Evolutionary conservation across 2,888 invertebrate species (phyloP).

Genomic region (Furcula furcula): DNA sequence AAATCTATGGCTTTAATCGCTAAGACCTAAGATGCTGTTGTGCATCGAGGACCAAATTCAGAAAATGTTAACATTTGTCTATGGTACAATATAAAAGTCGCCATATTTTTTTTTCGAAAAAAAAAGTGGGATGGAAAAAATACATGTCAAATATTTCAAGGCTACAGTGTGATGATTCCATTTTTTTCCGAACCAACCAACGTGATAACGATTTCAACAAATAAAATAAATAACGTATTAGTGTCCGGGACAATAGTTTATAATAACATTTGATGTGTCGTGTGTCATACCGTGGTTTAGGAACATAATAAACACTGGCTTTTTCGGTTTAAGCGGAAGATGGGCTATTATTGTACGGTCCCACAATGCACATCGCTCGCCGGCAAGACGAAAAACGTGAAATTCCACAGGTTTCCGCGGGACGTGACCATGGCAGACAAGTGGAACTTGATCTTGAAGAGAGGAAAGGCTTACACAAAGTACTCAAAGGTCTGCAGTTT

Average conservation of each 20-base stretch:
- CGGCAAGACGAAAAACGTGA: conserved; percentile 79
- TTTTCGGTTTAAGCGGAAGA: conserved; percentile 38
- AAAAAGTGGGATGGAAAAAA: conserved; percentile 71
- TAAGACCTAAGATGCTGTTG: too few species aligned
- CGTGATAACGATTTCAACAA: conserved; percentile 73
- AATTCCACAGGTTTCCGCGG: conserved; percentile 75
- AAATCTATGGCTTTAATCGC: too few species aligned
- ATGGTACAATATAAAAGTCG: conserved; percentile 42
- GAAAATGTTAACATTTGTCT: conserved; percentile 37
- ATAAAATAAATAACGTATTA: conserved; percentile 43
- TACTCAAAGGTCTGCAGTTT: conserved; percentile 79
- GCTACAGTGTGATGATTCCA: conserved; percentile 76
- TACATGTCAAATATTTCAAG: conserved; percentile 80
- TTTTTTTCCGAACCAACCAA: conserved; percentile 59
- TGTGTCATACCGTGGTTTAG: conserved; percentile 28
- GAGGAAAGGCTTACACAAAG: conserved; percentile 75
- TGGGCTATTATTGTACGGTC: conserved; percentile 80
- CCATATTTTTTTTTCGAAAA: conserved; percentile 50
- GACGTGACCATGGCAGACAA: conserved; percentile 64
- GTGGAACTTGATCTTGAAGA: conserved; percentile 70
- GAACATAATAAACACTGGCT: conserved; percentile 22
- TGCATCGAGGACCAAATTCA: too few species aligned
- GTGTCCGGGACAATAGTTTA: conserved; percentile 31
- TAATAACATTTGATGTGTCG: conserved; percentile 41
- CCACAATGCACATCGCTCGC: conserved; percentile 79